phyloP scores from a whole-genome alignment of 2,888 invertebrate genomes.

The Oscheius sp. region DNA sequence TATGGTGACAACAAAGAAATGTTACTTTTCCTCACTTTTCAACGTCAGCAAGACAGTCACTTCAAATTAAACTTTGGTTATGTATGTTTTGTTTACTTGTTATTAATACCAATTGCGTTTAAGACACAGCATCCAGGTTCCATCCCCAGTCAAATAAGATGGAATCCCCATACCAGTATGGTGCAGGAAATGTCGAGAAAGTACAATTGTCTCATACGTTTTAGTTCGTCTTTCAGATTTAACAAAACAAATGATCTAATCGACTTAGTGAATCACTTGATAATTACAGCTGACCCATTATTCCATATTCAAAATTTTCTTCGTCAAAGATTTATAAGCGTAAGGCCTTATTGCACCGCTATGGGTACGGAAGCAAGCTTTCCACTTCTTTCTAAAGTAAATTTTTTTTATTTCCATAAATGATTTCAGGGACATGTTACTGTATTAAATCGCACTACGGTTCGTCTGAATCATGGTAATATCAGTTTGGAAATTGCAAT shows the following conservation, averaged over 20 bases:
- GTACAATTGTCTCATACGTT: not conserved
- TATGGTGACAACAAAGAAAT: conserved; percentile 77
- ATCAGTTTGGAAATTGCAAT: conserved; percentile 58
- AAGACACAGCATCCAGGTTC: no score
- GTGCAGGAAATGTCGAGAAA: not conserved
- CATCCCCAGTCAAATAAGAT: no score
- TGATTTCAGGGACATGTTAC: conserved; percentile 46
- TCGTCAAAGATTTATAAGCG: conserved; percentile 40
- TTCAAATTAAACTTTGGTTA: conserved; percentile 52
- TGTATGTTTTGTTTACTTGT: conserved; percentile 8
- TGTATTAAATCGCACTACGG: conserved; percentile 42
- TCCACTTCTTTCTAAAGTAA: conserved; percentile 48
- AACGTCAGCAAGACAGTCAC: conserved; percentile 16
- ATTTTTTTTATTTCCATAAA: not conserved
- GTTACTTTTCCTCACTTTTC: conserved; percentile 56
- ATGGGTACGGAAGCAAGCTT: conserved; percentile 40
- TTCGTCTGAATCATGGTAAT: conserved; percentile 54
- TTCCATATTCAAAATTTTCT: conserved; percentile 48
- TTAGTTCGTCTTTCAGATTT: conserved; percentile 35
- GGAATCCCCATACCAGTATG: conserved; percentile 9
- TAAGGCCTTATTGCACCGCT: conserved; percentile 36
- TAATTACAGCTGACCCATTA: conserved; percentile 45
- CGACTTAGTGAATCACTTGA: conserved; percentile 55
- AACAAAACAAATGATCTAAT: conserved; percentile 51
- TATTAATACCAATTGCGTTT: no score